Base-by-base conservation (phyloP, 2,888 invertebrate species). In the Tenthredo scrophulariae region DNA sequence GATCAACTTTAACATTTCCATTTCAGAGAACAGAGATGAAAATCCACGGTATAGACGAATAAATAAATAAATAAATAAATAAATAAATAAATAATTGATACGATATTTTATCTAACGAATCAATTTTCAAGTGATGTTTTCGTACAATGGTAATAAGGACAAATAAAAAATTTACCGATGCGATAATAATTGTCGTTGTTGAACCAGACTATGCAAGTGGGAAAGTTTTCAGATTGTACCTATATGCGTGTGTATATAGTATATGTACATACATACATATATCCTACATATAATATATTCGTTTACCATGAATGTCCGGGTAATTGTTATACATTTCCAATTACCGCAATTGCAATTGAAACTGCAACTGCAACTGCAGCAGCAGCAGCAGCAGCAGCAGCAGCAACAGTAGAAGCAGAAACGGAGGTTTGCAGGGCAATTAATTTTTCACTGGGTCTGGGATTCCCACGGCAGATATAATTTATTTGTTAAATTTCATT, bases 261-360 rank as follows among this genome's bases (percentile, higher is more conserved):
- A n/a, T n/a, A n/a, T n/a, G n/a, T n/a, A n/a, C n/a, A n/a, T n/a
- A n/a, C 0, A 7, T 72, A n/a, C 15, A 72, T 40, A 15, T 72
- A 72, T n/a, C 18, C 15, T 15, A 70, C 29, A 70, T 29, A 18
- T 7, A 37, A 70, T 70, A 70, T 29, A n/a, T n/a, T 37, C 40
- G 77, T 54, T 54, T 29, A 54, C 54, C 77, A 29, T 77, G 46
- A 26, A 75, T 77, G 46, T 77, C 77, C 77, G 54, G 50, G 29
- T 77, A 54, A 77, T 77, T 50, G 77, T 77, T 77, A 43, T 74
- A 77, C 50, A 77, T 77, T 77, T 77, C 54, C 77, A 77, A 77
- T 77, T 77, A 77, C 54, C 77, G 54, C 29, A 50, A 50, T n/a
- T 40, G 46, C 46, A 46, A 46, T 13, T 46, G 46, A 13, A 43